Evolutionary conservation across 2,113 vertebrate genomes (phyloP), one percentile per base, ranked within the genome.

Genomic region (Notarius quadriscutis): DNA sequence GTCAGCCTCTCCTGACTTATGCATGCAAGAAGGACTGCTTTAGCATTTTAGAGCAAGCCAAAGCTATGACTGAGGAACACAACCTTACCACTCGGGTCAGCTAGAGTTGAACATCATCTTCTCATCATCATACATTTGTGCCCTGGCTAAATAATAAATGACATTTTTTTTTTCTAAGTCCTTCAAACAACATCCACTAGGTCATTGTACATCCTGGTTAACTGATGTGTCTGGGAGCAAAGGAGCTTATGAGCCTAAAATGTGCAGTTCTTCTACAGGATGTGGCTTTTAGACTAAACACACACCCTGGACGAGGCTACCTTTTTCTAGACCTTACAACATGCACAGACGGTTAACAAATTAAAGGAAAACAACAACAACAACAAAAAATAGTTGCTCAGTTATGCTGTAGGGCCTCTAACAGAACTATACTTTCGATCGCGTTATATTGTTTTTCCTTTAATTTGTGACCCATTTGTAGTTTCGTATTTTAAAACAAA

Each of bases 51-150:
- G 92, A 93, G 90, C 89, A 89, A 92, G 89, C 80, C 78, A 89
- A 87, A 87, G 91, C 90, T 79, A 94, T 90, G 86, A 91, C 93
- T 93, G 77, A 91, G 93, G 92, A 92, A 92, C 91, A 87, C 90
- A 93, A 91, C 69, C 90, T 93, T 94, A 93, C 94, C 93, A 86
- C 90, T 91, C 87, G 74, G 95, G 95, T 96, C 95, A 95, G 83
- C 90, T 91, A 94, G 93, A 95, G 95, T 95, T 96, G 93, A 96
- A 95, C 95, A 95, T 95, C 95, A 96, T 95, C 94, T 95, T 94
- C 94, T 96, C 95, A 95, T 95, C 94, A 94, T 93, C 94, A 95
- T 94, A 87, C 89, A 95, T 95, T 94, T 95, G 93, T 95, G 94
- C 93, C 93, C 91, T 86, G 93, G 89, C 89, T 96, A 95, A 96